These are phyloP conservation scores for Styela plicata DNA, from an alignment of 23 tunicate species.

Conservation along the genomic window DNA sequence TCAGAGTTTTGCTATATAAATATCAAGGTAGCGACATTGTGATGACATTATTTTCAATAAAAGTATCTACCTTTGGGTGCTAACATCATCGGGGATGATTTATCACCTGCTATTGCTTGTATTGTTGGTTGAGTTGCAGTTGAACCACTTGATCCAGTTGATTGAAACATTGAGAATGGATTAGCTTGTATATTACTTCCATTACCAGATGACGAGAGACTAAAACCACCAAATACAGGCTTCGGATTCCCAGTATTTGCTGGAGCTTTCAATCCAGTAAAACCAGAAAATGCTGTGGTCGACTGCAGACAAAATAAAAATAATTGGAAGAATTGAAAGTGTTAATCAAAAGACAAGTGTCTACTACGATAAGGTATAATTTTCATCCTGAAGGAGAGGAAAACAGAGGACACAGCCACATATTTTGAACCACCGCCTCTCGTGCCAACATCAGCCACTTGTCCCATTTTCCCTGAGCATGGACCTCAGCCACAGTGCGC, in stretches of 20 bases:
- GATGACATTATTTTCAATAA: too few relatives aligned
- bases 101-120: neutral
- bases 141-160: neutral
- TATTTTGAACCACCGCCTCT: too few relatives aligned
- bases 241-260: neutral
- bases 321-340: too few relatives aligned
- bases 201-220: conserved; percentile 1
- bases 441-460: too few relatives aligned
- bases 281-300: conserved; percentile 41
- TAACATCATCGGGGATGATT: neutral
- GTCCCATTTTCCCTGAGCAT: too few relatives aligned
- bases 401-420: too few relatives aligned
- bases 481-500: too few relatives aligned
- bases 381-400: too few relatives aligned
- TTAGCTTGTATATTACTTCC: neutral
- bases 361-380: too few relatives aligned
- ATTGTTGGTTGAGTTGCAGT: neutral
- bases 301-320: neutral
- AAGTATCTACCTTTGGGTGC: neutral
- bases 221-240: conserved; percentile 29
- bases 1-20: too few relatives aligned
- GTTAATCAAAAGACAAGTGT: too few relatives aligned
- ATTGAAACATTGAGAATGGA: neutral
- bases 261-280: conserved; percentile 35
- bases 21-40: too few relatives aligned